phyloP scores from a whole-genome alignment of 2,113 vertebrate genomes.

The Dermatemys mawii region DNA sequence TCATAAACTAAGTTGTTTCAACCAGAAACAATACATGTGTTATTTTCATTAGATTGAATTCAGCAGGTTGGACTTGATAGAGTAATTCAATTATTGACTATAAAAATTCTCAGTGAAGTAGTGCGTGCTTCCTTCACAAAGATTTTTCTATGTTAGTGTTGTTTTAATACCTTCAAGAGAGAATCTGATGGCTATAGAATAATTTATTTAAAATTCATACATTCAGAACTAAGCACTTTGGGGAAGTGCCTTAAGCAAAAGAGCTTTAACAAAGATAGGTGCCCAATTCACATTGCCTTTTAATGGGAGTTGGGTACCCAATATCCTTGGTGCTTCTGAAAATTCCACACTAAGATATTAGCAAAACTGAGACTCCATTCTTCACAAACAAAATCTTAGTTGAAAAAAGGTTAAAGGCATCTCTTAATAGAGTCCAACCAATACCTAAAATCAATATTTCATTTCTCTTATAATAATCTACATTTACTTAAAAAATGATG shows the following conservation, averaged over 20 bases:
- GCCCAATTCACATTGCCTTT: not conserved
- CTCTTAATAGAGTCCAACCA: conserved; percentile 24
- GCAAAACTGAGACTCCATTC: conserved; percentile 34
- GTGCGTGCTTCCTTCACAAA: not conserved
- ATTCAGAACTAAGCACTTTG: not conserved
- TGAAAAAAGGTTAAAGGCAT: not conserved
- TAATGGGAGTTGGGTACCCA: not conserved
- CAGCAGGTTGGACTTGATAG: not conserved
- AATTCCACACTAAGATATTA: not conserved
- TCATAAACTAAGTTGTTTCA: not conserved
- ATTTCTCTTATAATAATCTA: conserved; percentile 3
- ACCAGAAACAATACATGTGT: not conserved
- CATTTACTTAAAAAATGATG: not conserved
- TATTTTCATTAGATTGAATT: not conserved
- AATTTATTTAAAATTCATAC: not conserved
- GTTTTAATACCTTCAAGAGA: not conserved
- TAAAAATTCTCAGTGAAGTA: not conserved
- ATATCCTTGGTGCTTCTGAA: conserved; percentile 11
- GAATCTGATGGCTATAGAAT: not conserved
- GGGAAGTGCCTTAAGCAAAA: not conserved
- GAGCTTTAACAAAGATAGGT: not conserved
- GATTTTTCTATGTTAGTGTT: not conserved
- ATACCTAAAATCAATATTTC: conserved; percentile 50
- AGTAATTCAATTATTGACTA: not conserved
- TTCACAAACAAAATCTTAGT: not conserved